Evolutionary conservation across 1,140 invertebrate species (phyloP).

Genomic region (Panagrolaimus sp.): DNA sequence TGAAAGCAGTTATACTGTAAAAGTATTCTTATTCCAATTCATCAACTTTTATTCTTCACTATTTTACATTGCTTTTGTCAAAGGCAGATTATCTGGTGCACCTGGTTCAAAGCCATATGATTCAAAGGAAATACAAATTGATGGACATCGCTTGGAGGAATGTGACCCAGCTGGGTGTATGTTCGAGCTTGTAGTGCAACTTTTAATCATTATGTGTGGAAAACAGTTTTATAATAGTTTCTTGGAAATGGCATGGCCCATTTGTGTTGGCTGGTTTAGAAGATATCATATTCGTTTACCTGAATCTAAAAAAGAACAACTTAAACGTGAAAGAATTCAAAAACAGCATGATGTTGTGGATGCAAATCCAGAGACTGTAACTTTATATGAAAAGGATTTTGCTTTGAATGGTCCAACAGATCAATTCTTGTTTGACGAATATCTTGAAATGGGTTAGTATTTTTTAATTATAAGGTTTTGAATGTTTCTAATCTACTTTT

Average conservation of each 20-base stretch:
- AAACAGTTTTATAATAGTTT: constrained; percentile 75
- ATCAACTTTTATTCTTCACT: constrained; percentile 97
- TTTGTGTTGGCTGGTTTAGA: constrained; percentile 39
- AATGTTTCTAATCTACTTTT: constrained; percentile 23
- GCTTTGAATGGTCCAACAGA: constrained; percentile 73
- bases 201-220: constrained; percentile 78
- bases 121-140: constrained; percentile 21
- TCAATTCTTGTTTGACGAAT: constrained; percentile 86
- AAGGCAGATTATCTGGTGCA: constrained; percentile 67
- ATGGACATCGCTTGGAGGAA: constrained; percentile 49
- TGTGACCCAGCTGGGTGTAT: constrained; percentile 75
- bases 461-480: constrained; percentile 9
- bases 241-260: constrained; percentile 70
- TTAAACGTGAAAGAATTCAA: constrained; percentile 25
- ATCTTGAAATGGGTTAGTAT: constrained; percentile 87
- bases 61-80: constrained; percentile 96
- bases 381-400: constrained; percentile 84
- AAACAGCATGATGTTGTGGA: constrained; percentile 43
- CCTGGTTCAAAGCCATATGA: neutral
- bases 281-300: constrained; percentile 42
- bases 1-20: constrained; percentile 88
- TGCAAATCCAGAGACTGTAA: constrained; percentile 55
- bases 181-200: constrained; percentile 74
- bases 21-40: constrained; percentile 94
- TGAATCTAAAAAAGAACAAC: constrained; percentile 33